Evolutionary conservation across 2,797 vertebrate species (phyloP), one percentile per base, ranked within the genome.

Genomic region (Pangasius larnaudii): DNA sequence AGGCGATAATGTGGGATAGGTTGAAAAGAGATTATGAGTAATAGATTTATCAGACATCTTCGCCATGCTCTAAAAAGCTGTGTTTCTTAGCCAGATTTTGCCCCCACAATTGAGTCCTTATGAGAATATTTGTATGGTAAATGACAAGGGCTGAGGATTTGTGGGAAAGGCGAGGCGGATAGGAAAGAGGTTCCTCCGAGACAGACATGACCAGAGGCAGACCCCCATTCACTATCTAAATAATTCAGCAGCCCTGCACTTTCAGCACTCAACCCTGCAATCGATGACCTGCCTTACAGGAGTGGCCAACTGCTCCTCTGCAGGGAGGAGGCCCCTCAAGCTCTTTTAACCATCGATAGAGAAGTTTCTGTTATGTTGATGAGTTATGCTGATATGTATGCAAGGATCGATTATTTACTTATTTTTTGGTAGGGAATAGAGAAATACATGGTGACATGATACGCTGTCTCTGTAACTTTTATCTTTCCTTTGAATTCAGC

Each of bases 41-140:
- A 91, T 89, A 89, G 80, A 91, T 88, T 91, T 87, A 92, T 92
- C 91, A 91, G 86, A 91, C 85, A 89, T 89, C 89, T 88, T 87
- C 77, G 86, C 75, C 85, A 84, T 14, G 30, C 33, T 49, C 56
- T 63, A 61, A 63, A 88, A 82, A 75, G 65, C 56, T 56, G 30
- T 71, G 16, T 84, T 84, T 77, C 86, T 87, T 16, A 49, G 59
- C 78, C 74, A 83, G 75, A 78, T 16, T 91, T 91, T 87, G 88
- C 81, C 74, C 49, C 22, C 6, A 51, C 46, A 72, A 58, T 72
- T 65, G 49, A 78, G 42, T 75, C 36, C 36, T 85, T 74, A 85
- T 85, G 56, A 61, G 84, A 56, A 86, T 77, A 86, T 86, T 65
- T 86, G 86, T 88, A 89, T 89, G 58, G 80, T 82, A 89, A 87